These are phyloP conservation scores for Drosophila ficusphila DNA, from an alignment of 1,140 invertebrate genomes.

Conservation along the genomic window DNA sequence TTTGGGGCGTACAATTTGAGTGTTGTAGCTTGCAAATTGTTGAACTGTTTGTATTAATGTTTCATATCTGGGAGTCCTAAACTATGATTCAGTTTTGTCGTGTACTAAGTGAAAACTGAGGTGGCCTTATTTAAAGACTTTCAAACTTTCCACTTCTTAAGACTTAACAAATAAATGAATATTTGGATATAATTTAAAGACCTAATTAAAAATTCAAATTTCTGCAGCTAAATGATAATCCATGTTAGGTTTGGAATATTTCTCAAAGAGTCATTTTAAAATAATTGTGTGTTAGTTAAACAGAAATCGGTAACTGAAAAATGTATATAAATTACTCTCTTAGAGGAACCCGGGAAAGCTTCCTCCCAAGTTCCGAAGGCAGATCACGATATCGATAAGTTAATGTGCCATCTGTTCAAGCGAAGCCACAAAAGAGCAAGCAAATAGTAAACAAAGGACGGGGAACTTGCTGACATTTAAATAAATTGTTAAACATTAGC, in stretches of 20 bases:
- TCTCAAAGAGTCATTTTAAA: not conserved
- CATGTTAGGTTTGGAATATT: too few relatives aligned
- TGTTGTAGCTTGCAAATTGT: constrained; percentile 4
- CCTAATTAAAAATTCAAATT: too few relatives aligned
- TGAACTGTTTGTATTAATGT: constrained; percentile 9
- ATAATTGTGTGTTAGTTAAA: too few relatives aligned
- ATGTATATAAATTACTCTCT: not conserved
- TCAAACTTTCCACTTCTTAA: too few relatives aligned
- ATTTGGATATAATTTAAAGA: too few relatives aligned
- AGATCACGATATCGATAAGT: constrained; percentile 41
- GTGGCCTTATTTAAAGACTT: too few relatives aligned
- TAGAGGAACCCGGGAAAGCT: not conserved
- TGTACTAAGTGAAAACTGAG: too few relatives aligned
- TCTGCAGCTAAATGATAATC: not conserved
- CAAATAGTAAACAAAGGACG: constrained; percentile 32
- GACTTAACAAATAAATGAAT: too few relatives aligned
- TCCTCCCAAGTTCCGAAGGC: not conserved
- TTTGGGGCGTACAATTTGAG: not conserved
- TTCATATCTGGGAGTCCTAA: not conserved
- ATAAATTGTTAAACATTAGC: constrained; percentile 77
- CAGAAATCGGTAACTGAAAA: not conserved
- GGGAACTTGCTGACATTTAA: constrained; percentile 76
- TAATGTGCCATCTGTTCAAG: constrained; percentile 32
- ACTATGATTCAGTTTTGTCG: too few relatives aligned
- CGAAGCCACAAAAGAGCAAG: constrained; percentile 13